These are phyloP conservation scores for Toxonevra muliebris DNA, from an alignment of 2,888 invertebrate species.

Conservation along the genomic window DNA sequence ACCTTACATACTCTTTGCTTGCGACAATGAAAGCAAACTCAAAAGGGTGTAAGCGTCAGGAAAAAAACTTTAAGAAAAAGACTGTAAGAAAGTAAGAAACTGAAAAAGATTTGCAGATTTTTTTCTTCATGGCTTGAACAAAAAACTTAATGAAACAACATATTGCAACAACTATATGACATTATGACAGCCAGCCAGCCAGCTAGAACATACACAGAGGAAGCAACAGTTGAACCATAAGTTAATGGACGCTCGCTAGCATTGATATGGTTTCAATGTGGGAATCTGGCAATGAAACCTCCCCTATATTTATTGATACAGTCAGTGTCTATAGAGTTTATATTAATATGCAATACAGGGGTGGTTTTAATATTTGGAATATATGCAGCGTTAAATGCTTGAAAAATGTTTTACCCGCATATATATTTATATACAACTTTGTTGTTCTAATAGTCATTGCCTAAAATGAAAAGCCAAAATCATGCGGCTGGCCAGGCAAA, in stretches of 20 bases:
- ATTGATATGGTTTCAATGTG: constrained; percentile 24
- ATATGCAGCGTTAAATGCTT: constrained; percentile 37
- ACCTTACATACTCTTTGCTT: too few species aligned
- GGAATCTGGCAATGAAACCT: too few species aligned
- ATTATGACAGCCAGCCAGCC: constrained; percentile 14
- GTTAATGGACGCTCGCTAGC: neutral
- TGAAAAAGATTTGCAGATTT: too few species aligned
- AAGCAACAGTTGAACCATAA: constrained; percentile 22
- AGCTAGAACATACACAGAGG: too few species aligned
- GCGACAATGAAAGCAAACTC: too few species aligned
- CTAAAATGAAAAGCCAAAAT: too few species aligned
- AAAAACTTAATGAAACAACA: constrained; percentile 16
- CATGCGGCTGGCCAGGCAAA: too few species aligned
- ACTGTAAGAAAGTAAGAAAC: too few species aligned
- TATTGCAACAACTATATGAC: constrained; percentile 24
- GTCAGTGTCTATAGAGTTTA: neutral
- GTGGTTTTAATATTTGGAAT: constrained; percentile 5
- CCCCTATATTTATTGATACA: neutral
- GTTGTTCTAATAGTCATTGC: too few species aligned
- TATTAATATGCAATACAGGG: neutral
- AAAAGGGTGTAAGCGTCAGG: too few species aligned
- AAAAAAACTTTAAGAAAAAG: too few species aligned
- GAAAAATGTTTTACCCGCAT: constrained; percentile 34
- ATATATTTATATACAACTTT: neutral
- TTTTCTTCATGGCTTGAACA: too few species aligned